These are phyloP conservation scores for Sarcophaga rosellei DNA, from an alignment of 2,888 invertebrate species.

Conservation along the genomic window DNA sequence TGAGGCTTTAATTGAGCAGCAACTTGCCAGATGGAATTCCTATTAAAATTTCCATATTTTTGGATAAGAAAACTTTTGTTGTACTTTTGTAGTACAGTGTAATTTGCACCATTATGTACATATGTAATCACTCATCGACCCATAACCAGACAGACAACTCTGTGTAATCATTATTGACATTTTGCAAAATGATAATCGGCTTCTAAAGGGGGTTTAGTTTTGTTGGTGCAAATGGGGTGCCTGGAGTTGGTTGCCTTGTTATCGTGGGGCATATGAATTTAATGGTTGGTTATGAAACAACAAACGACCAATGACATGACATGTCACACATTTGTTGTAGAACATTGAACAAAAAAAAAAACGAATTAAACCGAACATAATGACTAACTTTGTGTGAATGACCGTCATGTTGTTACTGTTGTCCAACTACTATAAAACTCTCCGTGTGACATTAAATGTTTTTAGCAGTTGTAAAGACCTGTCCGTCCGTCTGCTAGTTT, in stretches of 20 bases:
- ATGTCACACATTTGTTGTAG: conserved; percentile 56
- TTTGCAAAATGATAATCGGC: too few relatives aligned
- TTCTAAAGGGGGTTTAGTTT: too few relatives aligned
- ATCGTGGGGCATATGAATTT: conserved; percentile 19
- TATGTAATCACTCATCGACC: too few relatives aligned
- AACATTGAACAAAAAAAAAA: neutral
- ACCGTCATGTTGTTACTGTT: neutral
- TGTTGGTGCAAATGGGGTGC: too few relatives aligned
- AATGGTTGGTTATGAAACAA: conserved; percentile 7
- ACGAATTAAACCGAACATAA: conserved; percentile 9
- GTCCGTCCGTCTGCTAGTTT: conserved; percentile 50
- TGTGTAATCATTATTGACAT: too few relatives aligned
- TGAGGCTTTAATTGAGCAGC: too few relatives aligned
- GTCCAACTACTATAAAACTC: neutral
- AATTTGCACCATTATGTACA: too few relatives aligned
- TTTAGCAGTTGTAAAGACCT: conserved; percentile 12
- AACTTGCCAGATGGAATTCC: too few relatives aligned
- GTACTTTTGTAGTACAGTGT: too few relatives aligned
- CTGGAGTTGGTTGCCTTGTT: neutral
- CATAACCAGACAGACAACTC: too few relatives aligned
- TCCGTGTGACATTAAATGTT: conserved; percentile 51
- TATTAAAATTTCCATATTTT: too few relatives aligned
- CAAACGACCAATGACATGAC: conserved; percentile 51
- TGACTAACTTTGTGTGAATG: neutral
- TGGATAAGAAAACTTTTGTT: too few relatives aligned